A percentile compares a stretch with the other conserved stretches of the same genome.
These are phyloP conservation scores for Watsonalla binaria DNA, from an alignment of 2,888 invertebrate genomes.

Conservation along the genomic window DNA sequence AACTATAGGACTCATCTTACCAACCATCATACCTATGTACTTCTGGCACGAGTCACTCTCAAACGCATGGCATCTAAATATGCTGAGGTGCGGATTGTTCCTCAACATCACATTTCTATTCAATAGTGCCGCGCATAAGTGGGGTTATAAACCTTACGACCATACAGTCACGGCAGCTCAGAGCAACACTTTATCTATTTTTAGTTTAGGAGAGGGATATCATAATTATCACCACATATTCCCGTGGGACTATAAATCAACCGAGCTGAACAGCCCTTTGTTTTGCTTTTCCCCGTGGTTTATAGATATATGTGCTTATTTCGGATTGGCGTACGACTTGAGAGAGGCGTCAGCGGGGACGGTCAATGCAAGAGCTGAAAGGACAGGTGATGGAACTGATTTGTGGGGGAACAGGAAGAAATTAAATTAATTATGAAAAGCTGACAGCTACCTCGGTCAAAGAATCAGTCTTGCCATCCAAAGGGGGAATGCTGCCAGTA, in stretches of 20 bases:
- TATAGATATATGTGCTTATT: conserved; percentile 41
- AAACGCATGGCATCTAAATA: conserved; percentile 49
- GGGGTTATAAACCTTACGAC: conserved; percentile 68
- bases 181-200: conserved; percentile 25
- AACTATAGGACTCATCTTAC: conserved; percentile 40
- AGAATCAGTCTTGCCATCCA: too few relatives aligned
- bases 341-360: conserved; percentile 30
- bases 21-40: conserved; percentile 73
- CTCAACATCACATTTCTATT: conserved; percentile 78
- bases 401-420: conserved; percentile 16
- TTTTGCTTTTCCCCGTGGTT: conserved; percentile 36
- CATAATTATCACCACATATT: conserved; percentile 52
- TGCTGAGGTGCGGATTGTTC: conserved; percentile 65
- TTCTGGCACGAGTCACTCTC: conserved; percentile 75
- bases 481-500: too few relatives aligned
- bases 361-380: conserved; percentile 18
- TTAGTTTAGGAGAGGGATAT: conserved; percentile 43
- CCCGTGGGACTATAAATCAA: conserved; percentile 45
- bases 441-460: too few relatives aligned
- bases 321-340: conserved; percentile 55
- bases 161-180: conserved; percentile 33
- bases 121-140: conserved; percentile 81
- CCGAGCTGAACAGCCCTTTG: conserved; percentile 34
- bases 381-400: conserved; percentile 36
- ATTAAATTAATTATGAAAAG: too few relatives aligned